Base-by-base conservation (phyloP, 2,113 vertebrate genomes). In the Perca fluviatilis region DNA sequence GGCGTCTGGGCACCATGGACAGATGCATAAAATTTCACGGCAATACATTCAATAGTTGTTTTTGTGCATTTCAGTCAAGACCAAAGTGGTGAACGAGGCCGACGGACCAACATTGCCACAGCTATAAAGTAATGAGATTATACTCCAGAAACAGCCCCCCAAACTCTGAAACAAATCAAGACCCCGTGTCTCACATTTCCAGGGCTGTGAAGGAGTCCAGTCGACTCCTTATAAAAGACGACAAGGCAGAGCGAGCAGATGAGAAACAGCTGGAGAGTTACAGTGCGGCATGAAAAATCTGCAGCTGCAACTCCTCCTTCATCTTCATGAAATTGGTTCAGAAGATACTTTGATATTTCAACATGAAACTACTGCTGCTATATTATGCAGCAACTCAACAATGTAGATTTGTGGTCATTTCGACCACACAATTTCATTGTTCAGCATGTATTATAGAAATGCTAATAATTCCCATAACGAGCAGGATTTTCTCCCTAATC, bases 251-350 rank as follows among this genome's bases (percentile, higher is more conserved):
- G 82, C 51, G 18, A 75, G 81, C 73, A 78, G 67, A 82, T 77
- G 86, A 88, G 85, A 77, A 79, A 61, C 84, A 80, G 79, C 69
- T 81, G 76, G 81, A 77, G 74, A 58, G 62, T 53, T 61, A 69
- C 1, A 16, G 77, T 80, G 87, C 43, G 25, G 86, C 69, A 47
- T 68, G 67, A 75, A 78, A 67, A 85, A 56, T 77, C 68, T 78
- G 63, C 88, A 86, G 84, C 88, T 90, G 80, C 86, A 78, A 10
- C 84, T 87, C 86, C 86, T 89, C 82, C 83, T 79, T 85, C 79
- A 83, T 71, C 70, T 83, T 4, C 23, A 49, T 56, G 33, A 84
- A 86, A 85, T 69, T 56, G 87, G 86, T 88, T 89, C 87, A 88
- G 54, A 85, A 43, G 51, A 27, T 40, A 15, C 84, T 82, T 86